A percentile compares a stretch with the other conserved stretches of the same genome.
Evolutionary conservation across 2,888 invertebrate species (phyloP).

Genomic region (Melikaiella ostensackeni): DNA sequence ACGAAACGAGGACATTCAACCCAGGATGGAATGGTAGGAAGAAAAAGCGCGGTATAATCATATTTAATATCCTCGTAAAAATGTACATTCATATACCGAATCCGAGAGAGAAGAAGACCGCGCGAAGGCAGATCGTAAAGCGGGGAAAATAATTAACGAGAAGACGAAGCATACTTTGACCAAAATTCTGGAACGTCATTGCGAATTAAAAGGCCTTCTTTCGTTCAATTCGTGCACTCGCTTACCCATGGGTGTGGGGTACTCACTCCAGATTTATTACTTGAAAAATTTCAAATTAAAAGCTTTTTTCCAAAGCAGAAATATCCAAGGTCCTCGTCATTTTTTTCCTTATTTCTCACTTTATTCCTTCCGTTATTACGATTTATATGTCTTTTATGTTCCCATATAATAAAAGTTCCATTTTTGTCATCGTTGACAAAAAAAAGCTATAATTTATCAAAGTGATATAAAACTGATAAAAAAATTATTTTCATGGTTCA

Average conservation of each 20-base stretch:
- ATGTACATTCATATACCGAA: constrained; percentile 61
- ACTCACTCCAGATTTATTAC: constrained; percentile 15
- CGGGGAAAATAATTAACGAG: constrained; percentile 57
- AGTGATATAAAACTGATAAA: constrained; percentile 41
- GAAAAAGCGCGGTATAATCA: constrained; percentile 64
- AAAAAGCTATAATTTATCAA: constrained; percentile 41
- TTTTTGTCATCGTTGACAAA: constrained; percentile 23
- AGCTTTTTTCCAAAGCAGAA: neutral
- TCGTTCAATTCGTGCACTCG: neutral
- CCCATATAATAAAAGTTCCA: constrained; percentile 14
- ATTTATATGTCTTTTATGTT: constrained; percentile 31
- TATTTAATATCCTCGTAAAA: constrained; percentile 69
- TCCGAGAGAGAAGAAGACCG: constrained; percentile 42
- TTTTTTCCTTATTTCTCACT: constrained; percentile 17
- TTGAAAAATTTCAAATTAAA: constrained; percentile 18
- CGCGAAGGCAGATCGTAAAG: constrained; percentile 46
- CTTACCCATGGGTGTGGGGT: neutral
- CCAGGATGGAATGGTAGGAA: constrained; percentile 44
- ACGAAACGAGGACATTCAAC: constrained; percentile 48
- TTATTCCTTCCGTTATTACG: constrained; percentile 11
- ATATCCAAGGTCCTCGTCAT: neutral
- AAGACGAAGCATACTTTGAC: constrained; percentile 38
- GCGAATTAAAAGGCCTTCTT: constrained; percentile 23
- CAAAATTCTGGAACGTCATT: constrained; percentile 15
- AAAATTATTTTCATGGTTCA: constrained; percentile 37